These are phyloP conservation scores for Semaprochilodus insignis DNA, from an alignment of 2,797 vertebrate species.

Conservation along the genomic window DNA sequence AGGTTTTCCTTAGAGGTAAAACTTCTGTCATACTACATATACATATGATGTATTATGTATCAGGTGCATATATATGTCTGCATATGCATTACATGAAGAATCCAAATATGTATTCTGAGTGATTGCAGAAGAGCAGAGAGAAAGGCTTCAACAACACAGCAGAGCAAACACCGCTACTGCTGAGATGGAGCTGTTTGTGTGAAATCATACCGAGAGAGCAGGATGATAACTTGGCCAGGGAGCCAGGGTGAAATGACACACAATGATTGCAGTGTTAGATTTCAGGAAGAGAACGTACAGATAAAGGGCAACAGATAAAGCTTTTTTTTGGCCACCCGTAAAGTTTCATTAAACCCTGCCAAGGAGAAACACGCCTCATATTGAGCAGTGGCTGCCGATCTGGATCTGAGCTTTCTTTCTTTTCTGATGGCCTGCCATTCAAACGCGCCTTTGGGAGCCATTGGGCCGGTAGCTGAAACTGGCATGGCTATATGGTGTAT, in stretches of 20 bases:
- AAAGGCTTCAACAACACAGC: neutral
- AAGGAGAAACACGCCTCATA: constrained; percentile 46
- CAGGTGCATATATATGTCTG: too few relatives aligned
- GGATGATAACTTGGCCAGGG: constrained; percentile 23
- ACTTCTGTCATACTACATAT: too few relatives aligned
- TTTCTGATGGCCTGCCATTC: constrained; percentile 38
- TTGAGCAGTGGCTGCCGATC: constrained; percentile 47
- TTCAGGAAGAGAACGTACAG: constrained; percentile 48
- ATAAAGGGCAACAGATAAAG: constrained; percentile 35
- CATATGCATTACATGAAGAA: too few relatives aligned
- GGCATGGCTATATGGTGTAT: constrained; percentile 28
- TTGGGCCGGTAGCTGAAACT: constrained; percentile 18
- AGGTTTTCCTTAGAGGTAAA: too few relatives aligned
- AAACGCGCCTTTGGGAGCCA: constrained; percentile 48
- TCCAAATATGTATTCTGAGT: neutral
- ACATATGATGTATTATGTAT: too few relatives aligned
- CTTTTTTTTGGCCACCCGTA: constrained; percentile 16
- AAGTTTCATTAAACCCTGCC: constrained; percentile 48
- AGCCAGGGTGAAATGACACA: constrained; percentile 36
- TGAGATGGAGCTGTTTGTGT: constrained; percentile 16
- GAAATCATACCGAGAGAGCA: constrained; percentile 22
- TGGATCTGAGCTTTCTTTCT: constrained; percentile 39
- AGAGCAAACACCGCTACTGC: constrained; percentile 7
- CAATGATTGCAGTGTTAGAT: constrained; percentile 37
- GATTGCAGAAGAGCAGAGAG: neutral